Evolutionary conservation across 2,113 vertebrate species (phyloP).

Genomic region (Okapia johnstoni): DNA sequence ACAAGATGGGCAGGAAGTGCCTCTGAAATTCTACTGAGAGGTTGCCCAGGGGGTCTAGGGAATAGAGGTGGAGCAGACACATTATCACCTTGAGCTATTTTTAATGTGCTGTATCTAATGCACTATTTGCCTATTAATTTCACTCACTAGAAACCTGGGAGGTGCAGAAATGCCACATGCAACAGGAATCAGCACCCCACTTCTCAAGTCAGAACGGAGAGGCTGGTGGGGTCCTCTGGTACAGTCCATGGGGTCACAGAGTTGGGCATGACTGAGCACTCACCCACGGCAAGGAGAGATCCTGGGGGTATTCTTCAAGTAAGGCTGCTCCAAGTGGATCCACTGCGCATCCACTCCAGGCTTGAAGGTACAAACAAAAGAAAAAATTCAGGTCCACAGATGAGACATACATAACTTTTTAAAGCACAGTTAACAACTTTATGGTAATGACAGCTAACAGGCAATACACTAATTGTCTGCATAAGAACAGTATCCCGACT

Average conservation of each 20-base stretch:
- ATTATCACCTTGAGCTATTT: not conserved
- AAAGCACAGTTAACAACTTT: not conserved
- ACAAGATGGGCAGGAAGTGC: not conserved
- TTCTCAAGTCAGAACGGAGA: not conserved
- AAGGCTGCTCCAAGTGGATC: not conserved
- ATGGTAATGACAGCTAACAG: not conserved
- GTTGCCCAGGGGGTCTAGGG: not conserved
- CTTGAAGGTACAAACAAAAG: not conserved
- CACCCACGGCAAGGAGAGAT: not conserved
- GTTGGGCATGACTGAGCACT: not conserved
- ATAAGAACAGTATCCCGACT: not conserved
- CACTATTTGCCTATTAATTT: not conserved
- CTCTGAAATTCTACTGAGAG: not conserved
- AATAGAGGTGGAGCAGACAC: no score
- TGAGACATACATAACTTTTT: not conserved
- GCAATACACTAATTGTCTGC: not conserved
- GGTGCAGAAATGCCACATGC: not conserved
- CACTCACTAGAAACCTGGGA: not conserved
- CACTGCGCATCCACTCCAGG: not conserved
- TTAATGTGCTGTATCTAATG: not conserved
- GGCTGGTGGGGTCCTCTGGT: not conserved
- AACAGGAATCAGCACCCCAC: not conserved
- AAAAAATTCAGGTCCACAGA: not conserved
- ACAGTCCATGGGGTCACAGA: not conserved
- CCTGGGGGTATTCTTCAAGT: not conserved